Evolutionary conservation across 2,888 invertebrate genomes (phyloP).

Genomic region (Cacoxenus indagator): DNA sequence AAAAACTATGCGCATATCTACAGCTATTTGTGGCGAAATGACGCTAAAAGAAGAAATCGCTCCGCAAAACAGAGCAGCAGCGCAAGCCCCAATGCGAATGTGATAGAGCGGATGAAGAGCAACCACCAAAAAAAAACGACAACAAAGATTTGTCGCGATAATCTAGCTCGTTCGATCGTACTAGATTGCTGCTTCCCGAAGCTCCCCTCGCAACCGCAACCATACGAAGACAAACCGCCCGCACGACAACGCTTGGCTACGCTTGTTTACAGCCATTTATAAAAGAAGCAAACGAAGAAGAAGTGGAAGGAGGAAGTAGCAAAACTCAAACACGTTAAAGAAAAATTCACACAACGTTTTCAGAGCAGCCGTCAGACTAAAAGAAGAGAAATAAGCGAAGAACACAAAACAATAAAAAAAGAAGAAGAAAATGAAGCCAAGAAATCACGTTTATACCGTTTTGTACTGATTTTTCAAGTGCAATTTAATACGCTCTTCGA

Average conservation of each 20-base stretch:
- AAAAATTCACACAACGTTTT: neutral
- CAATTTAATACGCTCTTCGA: conserved; percentile 42
- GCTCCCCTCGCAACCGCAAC: neutral
- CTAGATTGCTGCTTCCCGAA: neutral
- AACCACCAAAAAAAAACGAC: neutral
- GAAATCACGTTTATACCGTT: conserved; percentile 62
- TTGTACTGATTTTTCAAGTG: conserved; percentile 63
- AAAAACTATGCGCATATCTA: neutral
- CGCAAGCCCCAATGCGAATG: neutral
- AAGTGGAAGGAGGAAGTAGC: neutral
- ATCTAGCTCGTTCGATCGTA: neutral
- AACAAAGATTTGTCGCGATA: neutral
- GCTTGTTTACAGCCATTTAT: neutral
- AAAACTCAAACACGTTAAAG: neutral
- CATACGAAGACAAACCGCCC: no score
- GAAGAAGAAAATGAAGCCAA: conserved; percentile 55
- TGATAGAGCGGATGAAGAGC: neutral
- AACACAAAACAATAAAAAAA: conserved; percentile 24
- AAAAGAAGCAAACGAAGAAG: neutral
- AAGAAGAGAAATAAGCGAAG: neutral
- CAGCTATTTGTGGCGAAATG: neutral
- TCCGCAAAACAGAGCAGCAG: neutral
- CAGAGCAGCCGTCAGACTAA: neutral
- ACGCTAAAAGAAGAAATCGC: neutral
- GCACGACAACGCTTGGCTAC: no score